phyloP scores from a whole-genome alignment of 1,140 invertebrate species.

The Coenobita brevimanus region DNA sequence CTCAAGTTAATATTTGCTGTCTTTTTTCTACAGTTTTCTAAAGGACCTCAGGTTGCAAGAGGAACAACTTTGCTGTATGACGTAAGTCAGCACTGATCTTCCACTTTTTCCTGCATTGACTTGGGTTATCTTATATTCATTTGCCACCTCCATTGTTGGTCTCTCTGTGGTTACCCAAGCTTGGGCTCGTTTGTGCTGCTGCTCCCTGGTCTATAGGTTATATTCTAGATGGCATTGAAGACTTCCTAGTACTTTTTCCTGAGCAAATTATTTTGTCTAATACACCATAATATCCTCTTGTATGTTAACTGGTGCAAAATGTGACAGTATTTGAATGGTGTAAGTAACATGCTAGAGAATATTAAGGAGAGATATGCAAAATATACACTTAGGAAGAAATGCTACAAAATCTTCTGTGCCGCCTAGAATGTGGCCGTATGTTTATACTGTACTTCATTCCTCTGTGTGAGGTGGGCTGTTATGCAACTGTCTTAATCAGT shows the following conservation, averaged over 20 bases:
- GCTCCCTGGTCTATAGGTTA: conserved; percentile 27
- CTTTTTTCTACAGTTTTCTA: conserved; percentile 66
- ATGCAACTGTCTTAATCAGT: too few relatives aligned
- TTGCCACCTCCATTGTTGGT: conserved; percentile 42
- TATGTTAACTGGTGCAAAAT: too few relatives aligned
- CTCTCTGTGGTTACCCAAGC: conserved; percentile 43
- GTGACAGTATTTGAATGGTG: too few relatives aligned
- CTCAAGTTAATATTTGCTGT: conserved; percentile 55
- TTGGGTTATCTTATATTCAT: conserved; percentile 44
- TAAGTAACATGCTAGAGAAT: too few relatives aligned
- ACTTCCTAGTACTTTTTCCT: too few relatives aligned
- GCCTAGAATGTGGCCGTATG: too few relatives aligned
- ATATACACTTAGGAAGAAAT: too few relatives aligned
- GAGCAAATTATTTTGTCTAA: too few relatives aligned
- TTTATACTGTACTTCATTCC: conserved; percentile 23
- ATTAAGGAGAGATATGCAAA: too few relatives aligned
- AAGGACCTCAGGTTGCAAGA: conserved; percentile 67
- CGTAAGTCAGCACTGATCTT: conserved; percentile 62
- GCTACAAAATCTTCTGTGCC: too few relatives aligned
- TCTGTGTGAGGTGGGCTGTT: neutral
- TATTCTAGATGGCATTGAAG: too few relatives aligned
- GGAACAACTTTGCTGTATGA: conserved; percentile 60
- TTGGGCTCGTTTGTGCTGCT: conserved; percentile 37
- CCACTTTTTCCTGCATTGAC: conserved; percentile 56
- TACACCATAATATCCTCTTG: too few relatives aligned